phyloP scores from a whole-genome alignment of 2,797 vertebrate species.

The Lutjanus campechanus region DNA sequence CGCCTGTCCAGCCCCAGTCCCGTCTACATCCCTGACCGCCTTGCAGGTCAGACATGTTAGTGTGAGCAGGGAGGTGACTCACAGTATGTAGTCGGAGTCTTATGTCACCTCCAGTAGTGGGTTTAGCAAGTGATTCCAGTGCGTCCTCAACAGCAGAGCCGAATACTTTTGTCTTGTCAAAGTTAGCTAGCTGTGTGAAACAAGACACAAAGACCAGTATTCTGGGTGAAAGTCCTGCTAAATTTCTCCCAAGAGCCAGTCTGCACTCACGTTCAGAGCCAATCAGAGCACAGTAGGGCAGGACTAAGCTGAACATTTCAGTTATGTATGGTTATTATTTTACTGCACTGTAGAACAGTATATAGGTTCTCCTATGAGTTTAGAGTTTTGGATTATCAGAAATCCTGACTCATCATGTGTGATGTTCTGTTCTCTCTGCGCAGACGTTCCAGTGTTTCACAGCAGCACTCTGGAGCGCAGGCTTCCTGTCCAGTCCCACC shows the following conservation, averaged over 20 bases:
- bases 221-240: too few relatives aligned
- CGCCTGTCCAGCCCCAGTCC: conserved; percentile 89
- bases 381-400: not conserved
- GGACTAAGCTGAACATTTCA: too few relatives aligned
- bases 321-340: not conserved
- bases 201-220: too few relatives aligned
- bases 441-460: conserved; percentile 89
- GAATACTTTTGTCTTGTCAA: too few relatives aligned
- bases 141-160: too few relatives aligned
- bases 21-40: conserved; percentile 90
- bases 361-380: not conserved
- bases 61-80: not conserved
- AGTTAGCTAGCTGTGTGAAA: too few relatives aligned
- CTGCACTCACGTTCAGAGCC: too few relatives aligned
- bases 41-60: conserved; percentile 84
- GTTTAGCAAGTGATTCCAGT: too few relatives aligned
- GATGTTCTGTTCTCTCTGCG: not conserved
- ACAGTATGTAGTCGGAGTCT: not conserved
- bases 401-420: not conserved
- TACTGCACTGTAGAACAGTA: not conserved
- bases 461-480: conserved; percentile 93
- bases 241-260: too few relatives aligned
- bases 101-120: too few relatives aligned
- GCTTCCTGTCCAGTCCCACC: conserved; percentile 86
- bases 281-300: too few relatives aligned